phyloP scores from a whole-genome alignment of 2,113 vertebrate species.

The Centropus bengalensis region DNA sequence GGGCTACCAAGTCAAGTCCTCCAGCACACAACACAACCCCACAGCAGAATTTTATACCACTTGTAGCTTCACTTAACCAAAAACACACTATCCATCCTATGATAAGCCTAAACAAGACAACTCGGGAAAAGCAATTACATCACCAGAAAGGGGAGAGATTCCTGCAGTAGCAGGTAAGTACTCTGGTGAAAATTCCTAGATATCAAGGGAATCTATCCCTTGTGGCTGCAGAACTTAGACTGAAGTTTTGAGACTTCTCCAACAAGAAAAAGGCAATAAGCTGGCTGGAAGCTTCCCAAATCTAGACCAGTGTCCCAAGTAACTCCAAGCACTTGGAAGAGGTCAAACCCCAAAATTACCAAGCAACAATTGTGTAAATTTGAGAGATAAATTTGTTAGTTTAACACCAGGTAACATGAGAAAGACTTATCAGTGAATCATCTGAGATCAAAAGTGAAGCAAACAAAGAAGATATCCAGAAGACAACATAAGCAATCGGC shows the following conservation, averaged over 20 bases:
- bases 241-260: neutral
- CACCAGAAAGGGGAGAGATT: neutral
- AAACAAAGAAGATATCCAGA: neutral
- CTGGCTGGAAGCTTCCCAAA: neutral
- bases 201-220: neutral
- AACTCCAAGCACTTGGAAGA: neutral
- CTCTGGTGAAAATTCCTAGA: neutral
- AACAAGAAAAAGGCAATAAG: neutral
- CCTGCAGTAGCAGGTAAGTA: neutral
- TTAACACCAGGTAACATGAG: neutral
- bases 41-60: neutral
- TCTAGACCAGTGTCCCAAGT: neutral
- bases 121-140: neutral
- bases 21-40: neutral
- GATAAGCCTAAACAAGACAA: neutral
- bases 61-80: neutral
- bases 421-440: neutral
- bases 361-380: neutral
- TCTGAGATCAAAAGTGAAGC: neutral
- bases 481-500: neutral
- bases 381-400: neutral
- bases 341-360: fast-evolving
- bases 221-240: neutral
- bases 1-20: neutral
- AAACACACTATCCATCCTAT: neutral